phyloP scores from a whole-genome alignment of 2,888 invertebrate genomes.

The Muschampia plurimacula region DNA sequence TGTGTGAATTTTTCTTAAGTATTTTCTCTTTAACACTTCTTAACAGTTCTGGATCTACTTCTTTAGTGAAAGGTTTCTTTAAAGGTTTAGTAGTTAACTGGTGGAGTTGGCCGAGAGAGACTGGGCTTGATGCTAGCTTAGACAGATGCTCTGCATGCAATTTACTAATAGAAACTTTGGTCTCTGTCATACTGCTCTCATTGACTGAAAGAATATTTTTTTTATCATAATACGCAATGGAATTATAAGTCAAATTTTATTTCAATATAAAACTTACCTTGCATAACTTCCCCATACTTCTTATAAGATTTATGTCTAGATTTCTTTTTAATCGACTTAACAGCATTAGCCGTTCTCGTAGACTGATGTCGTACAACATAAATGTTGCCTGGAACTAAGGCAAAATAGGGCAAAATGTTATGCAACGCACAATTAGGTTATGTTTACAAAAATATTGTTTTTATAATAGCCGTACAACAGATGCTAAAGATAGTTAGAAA shows the following conservation, averaged over 20 bases:
- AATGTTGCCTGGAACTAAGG: slow-evolving; percentile 65
- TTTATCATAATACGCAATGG: not conserved
- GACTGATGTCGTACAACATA: slow-evolving; percentile 68
- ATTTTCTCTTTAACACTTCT: slow-evolving; percentile 75
- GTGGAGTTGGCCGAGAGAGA: slow-evolving; percentile 85
- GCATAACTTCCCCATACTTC: slow-evolving; percentile 88
- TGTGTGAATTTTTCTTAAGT: slow-evolving; percentile 58
- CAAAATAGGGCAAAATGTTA: slow-evolving; percentile 58
- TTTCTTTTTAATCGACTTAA: slow-evolving; percentile 73
- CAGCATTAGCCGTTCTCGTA: slow-evolving; percentile 71
- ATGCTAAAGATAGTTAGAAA: not conserved
- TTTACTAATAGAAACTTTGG: slow-evolving; percentile 88
- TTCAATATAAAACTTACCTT: slow-evolving; percentile 81
- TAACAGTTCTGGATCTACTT: slow-evolving; percentile 75
- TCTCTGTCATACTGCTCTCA: slow-evolving; percentile 86
- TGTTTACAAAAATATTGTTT: slow-evolving; percentile 45
- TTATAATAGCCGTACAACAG: not conserved
- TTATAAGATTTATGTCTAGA: slow-evolving; percentile 76
- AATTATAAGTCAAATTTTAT: not conserved
- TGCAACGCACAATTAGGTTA: slow-evolving; percentile 69
- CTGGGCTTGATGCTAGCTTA: slow-evolving; percentile 85
- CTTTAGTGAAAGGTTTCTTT: slow-evolving; percentile 58
- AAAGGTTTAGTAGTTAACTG: slow-evolving; percentile 75
- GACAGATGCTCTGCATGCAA: slow-evolving; percentile 88
- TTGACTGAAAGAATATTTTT: slow-evolving; percentile 83